These are phyloP conservation scores for Bryconaethiops microstoma DNA, from an alignment of 2,797 vertebrate species.

Conservation along the genomic window DNA sequence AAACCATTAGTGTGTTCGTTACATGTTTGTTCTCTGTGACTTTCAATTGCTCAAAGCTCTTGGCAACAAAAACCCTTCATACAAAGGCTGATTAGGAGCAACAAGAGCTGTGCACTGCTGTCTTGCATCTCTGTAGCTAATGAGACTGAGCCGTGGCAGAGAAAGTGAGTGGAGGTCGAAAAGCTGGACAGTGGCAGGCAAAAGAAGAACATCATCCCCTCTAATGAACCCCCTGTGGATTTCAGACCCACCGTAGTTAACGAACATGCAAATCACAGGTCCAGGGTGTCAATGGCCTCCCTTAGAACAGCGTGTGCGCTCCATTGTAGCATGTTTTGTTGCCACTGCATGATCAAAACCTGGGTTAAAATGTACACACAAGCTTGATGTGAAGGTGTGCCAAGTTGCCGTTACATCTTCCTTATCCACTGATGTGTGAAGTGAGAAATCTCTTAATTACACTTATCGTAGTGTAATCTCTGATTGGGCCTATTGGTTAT, in stretches of 20 bases:
- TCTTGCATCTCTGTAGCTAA: conserved; percentile 69
- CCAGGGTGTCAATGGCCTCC: conserved; percentile 28
- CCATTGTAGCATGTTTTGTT: neutral
- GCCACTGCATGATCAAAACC: conserved; percentile 31
- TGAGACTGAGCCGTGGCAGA: conserved; percentile 65
- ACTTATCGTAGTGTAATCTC: neutral
- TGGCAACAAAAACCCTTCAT: conserved; percentile 70
- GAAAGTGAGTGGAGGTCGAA: conserved; percentile 67
- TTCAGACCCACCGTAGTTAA: conserved; percentile 63
- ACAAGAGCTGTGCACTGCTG: conserved; percentile 41
- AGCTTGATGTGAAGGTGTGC: neutral
- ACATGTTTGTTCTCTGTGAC: conserved; percentile 61
- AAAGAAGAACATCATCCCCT: conserved; percentile 56
- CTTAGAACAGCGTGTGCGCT: neutral
- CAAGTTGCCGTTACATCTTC: neutral
- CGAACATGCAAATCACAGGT: conserved; percentile 66
- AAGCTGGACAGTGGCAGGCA: conserved; percentile 48
- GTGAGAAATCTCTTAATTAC: neutral
- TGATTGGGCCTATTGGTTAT: conserved; percentile 22
- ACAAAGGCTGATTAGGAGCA: conserved; percentile 66
- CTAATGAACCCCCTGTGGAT: conserved; percentile 78
- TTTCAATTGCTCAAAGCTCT: conserved; percentile 74
- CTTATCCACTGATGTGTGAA: conserved; percentile 11
- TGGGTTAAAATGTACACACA: neutral
- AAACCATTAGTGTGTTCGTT: conserved; percentile 75